Evolutionary conservation across 2,888 invertebrate genomes (phyloP), one percentile per base, ranked within the genome.

Genomic region (Drosophila recens): DNA sequence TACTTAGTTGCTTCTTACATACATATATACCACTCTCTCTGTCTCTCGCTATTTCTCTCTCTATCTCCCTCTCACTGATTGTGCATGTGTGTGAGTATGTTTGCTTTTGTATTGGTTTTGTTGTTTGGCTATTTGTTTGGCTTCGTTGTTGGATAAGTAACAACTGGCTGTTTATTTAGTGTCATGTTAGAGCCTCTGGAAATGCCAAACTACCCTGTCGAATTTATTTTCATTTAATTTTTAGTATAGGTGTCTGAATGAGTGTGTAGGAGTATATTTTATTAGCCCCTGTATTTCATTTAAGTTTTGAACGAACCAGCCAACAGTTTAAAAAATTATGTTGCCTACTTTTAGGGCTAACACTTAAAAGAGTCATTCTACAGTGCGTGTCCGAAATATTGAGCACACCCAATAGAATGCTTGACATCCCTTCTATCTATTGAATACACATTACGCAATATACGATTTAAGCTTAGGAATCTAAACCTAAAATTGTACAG

Each of bases 161-260:
- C 86, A 86, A 89, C 85, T 72, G 79, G 64, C 77, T 87, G 85
- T 89, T 86, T 86, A 89, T 89, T 86, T 86, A 89, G 85, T 86
- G 90, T 89, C 90, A 89, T 89, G 86, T 84, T 82, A 72, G 73
- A 58, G 48, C 64, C 58, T 53, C 59, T 65, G 48, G n/a, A 15
- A 57, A 52, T 43, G 48, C 27, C 63, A 51, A 57, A 57, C 64
- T 65, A 73, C 54, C 66, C 66, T 45, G 52, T 27, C 54, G 52
- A 80, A 68, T 80, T 83, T 86, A 74, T 77, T 82, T 84, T 81
- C 75, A 62, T 87, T 79, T 69, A 71, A 87, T 79, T 87, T 89
- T 69, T 76, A 66, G 40, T 36, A 30, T 51, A 57, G 34, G 15
- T 53, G 23, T 33, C 11, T 59, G 38, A 23, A 10, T 49, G 34